Percentiles rank a stretch among this genome's conserved stretches.
These are phyloP conservation scores for Clusia tigrina DNA, from an alignment of 2,888 invertebrate genomes.

Conservation along the genomic window DNA sequence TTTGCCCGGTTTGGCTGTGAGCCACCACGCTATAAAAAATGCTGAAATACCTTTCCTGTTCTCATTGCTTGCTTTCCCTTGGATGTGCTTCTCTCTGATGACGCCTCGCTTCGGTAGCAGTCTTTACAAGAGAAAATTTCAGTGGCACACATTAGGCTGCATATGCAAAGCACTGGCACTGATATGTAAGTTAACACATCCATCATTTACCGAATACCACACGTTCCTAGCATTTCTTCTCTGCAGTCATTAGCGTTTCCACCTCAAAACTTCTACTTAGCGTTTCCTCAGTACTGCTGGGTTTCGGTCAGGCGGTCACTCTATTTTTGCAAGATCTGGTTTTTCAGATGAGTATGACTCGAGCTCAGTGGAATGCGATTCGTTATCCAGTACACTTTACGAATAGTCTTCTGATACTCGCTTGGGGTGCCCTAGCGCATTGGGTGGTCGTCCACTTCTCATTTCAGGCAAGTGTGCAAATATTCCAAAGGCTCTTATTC, in stretches of 20 bases:
- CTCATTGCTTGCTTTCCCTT: conserved; percentile 63
- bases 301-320: conserved; percentile 63
- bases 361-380: conserved; percentile 61
- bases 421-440: conserved; percentile 61
- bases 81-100: conserved; percentile 65
- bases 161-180: conserved; percentile 59
- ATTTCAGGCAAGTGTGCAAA: conserved; percentile 61
- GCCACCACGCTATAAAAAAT: conserved; percentile 61
- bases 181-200: conserved; percentile 51
- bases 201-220: not conserved
- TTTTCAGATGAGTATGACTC: conserved; percentile 60
- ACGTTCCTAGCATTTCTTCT: not conserved
- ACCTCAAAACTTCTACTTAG: conserved; percentile 61
- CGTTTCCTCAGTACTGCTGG: conserved; percentile 60
- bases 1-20: conserved; percentile 59
- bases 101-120: conserved; percentile 61
- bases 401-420: conserved; percentile 59
- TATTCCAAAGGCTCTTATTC: too few relatives aligned
- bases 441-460: conserved; percentile 58
- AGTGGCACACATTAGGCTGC: conserved; percentile 62
- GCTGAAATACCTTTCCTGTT: conserved; percentile 63
- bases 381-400: conserved; percentile 59
- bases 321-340: conserved; percentile 61
- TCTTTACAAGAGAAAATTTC: conserved; percentile 56
- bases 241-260: conserved; percentile 61